These are phyloP conservation scores for Lasioglossum albipes DNA, from an alignment of 1,140 invertebrate species.

Conservation along the genomic window DNA sequence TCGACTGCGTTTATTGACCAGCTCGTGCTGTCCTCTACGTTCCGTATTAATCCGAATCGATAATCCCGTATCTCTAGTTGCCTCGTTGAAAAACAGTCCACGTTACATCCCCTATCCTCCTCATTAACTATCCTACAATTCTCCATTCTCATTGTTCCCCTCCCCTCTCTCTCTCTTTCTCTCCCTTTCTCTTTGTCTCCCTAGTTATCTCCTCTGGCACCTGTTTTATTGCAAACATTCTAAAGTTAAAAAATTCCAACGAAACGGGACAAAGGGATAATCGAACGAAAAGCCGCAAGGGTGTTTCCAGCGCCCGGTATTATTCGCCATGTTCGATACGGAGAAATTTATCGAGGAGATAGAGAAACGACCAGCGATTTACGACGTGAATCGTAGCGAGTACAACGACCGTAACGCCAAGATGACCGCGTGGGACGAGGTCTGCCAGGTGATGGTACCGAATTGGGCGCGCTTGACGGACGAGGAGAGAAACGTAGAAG, in stretches of 20 bases:
- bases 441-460: slow-evolving; percentile 72
- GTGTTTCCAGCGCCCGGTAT: neutral
- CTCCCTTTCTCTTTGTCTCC: no score
- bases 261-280: neutral
- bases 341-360: slow-evolving; percentile 75
- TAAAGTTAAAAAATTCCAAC: neutral
- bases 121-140: neutral
- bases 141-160: no score
- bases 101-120: neutral
- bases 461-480: slow-evolving; percentile 73
- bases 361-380: slow-evolving; percentile 74
- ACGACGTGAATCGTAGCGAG: slow-evolving; percentile 71
- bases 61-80: slow-evolving; percentile 8
- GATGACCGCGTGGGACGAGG: slow-evolving; percentile 74
- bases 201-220: neutral
- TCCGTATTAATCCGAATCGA: slow-evolving; percentile 35
- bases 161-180: no score
- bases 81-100: neutral
- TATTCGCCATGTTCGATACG: slow-evolving; percentile 70
- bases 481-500: slow-evolving; percentile 72
- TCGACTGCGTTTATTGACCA: neutral
- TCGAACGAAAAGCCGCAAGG: neutral
- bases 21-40: neutral
- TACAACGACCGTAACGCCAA: slow-evolving; percentile 76
- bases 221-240: neutral